Percentiles rank a stretch among this genome's conserved stretches.
Conservation (phyloP, 1,140 invertebrate species). For the Trachelipus rathkii region DNA sequence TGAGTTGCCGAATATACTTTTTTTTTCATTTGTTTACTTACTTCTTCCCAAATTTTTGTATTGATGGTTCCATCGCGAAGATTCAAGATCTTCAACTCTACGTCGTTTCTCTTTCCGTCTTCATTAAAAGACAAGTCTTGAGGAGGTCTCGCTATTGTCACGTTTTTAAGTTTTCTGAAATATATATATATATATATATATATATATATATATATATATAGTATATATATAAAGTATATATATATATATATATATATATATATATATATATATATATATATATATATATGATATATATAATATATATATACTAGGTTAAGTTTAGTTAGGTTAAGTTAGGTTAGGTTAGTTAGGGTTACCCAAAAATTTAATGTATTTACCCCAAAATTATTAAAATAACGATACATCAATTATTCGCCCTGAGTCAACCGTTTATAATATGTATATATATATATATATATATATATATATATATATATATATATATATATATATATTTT, state of each 20-base stretch:
- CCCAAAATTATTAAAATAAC: too few relatives aligned
- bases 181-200: background rate
- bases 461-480: too few relatives aligned
- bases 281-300: slow-evolving; percentile 2
- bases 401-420: too few relatives aligned
- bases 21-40: slow-evolving; percentile 57
- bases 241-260: background rate
- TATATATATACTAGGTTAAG: background rate
- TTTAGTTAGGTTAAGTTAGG: too few relatives aligned
- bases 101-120: slow-evolving; percentile 78
- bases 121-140: slow-evolving; percentile 70
- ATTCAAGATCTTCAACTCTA: slow-evolving; percentile 90
- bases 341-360: too few relatives aligned
- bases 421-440: too few relatives aligned
- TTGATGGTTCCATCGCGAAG: slow-evolving; percentile 65
- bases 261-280: background rate
- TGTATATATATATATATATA: too few relatives aligned
- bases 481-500: too few relatives aligned
- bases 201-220: slow-evolving; percentile 1
- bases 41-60: slow-evolving; percentile 74
- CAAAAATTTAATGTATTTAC: too few relatives aligned
- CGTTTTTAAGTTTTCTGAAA: slow-evolving; percentile 36
- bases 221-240: background rate
- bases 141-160: slow-evolving; percentile 27
- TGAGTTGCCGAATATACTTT: too few relatives aligned